phyloP scores from a whole-genome alignment of 2,797 vertebrate species.

The Hydrophis major region DNA sequence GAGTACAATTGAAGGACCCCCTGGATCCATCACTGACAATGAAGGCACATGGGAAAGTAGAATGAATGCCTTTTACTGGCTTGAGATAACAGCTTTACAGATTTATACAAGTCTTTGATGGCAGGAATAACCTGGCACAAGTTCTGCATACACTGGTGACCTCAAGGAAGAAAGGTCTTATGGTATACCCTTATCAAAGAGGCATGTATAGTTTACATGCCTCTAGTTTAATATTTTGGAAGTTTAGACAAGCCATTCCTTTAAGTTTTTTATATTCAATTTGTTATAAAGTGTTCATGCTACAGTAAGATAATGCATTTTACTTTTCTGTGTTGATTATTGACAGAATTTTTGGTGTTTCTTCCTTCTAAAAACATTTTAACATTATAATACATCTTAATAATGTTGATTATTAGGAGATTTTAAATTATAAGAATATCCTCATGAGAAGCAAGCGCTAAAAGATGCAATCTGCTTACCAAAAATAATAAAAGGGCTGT shows the following conservation, averaged over 20 bases:
- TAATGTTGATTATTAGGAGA: neutral
- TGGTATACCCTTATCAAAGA: neutral
- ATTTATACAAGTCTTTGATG: neutral
- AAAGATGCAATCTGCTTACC: neutral
- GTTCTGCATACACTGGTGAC: neutral
- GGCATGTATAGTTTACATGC: neutral
- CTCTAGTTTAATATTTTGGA: neutral
- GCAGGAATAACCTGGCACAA: neutral
- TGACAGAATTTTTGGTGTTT: neutral
- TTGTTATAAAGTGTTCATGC: neutral
- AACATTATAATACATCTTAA: neutral
- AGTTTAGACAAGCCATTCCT: neutral
- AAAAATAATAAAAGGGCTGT: neutral
- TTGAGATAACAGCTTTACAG: neutral
- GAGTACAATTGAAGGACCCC: neutral
- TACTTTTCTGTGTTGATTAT: neutral
- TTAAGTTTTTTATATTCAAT: neutral
- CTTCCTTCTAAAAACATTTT: neutral
- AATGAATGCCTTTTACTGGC: neutral
- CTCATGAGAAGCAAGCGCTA: neutral
- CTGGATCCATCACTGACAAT: neutral
- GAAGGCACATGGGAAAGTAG: neutral
- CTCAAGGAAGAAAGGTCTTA: neutral
- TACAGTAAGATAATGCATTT: neutral
- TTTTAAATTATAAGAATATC: neutral